Evolutionary conservation across 1,140 invertebrate species (phyloP).

Genomic region (Schlechtendalia chinensis): DNA sequence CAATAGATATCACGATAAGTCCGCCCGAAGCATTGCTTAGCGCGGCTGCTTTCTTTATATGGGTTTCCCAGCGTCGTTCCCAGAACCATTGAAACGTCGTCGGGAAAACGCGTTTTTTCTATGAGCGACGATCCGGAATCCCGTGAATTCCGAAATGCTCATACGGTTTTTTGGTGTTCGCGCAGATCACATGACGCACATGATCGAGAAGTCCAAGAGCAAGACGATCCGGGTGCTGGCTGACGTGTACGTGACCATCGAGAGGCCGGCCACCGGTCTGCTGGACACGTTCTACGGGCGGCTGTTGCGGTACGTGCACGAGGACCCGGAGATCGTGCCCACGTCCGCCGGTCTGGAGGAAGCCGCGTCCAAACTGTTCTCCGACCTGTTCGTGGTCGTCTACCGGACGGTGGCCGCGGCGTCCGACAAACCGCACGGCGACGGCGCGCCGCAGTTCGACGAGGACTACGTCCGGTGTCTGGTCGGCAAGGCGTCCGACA

Average conservation of each 20-base stretch:
- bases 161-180: no score
- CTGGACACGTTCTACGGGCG: constrained; percentile 69
- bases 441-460: constrained; percentile 62
- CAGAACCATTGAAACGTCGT: no score
- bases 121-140: no score
- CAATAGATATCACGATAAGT: no score
- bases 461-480: constrained; percentile 75
- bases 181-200: constrained; percentile 70
- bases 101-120: no score
- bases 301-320: constrained; percentile 65
- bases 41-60: no score
- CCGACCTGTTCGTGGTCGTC: constrained; percentile 77
- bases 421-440: constrained; percentile 34
- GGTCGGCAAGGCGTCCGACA: constrained; percentile 67
- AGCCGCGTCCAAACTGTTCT: constrained; percentile 63
- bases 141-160: no score
- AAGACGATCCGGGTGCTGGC: constrained; percentile 72
- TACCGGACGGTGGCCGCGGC: constrained; percentile 70
- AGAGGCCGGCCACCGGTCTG: constrained; percentile 63
- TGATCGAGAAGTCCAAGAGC: constrained; percentile 75
- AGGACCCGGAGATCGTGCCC: constrained; percentile 26
- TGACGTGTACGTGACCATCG: constrained; percentile 72
- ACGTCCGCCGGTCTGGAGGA: constrained; percentile 51
- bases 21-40: no score
- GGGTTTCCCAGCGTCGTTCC: no score